phyloP scores from a whole-genome alignment of 2,797 vertebrate genomes.

The Anguilla megastoma region DNA sequence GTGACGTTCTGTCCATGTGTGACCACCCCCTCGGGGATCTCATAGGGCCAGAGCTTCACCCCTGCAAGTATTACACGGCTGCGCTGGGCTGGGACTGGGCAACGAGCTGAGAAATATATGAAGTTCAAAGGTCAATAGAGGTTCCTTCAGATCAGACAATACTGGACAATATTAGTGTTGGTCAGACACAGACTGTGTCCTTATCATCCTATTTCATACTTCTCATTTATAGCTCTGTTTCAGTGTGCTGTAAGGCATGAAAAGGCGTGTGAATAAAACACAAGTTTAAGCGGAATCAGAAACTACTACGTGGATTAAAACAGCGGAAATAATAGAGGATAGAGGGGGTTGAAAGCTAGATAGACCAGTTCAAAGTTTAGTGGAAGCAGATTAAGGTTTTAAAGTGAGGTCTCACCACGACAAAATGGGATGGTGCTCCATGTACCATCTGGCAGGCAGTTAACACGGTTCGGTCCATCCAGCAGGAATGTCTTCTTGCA shows the following conservation, averaged over 20 bases:
- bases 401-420: slow-evolving; percentile 64
- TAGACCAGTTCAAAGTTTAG: background rate
- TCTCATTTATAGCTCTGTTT: background rate
- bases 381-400: background rate
- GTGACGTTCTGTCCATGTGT: slow-evolving; percentile 74
- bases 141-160: background rate
- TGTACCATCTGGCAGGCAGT: slow-evolving; percentile 72
- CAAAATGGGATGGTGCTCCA: slow-evolving; percentile 76
- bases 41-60: slow-evolving; percentile 77
- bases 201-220: background rate
- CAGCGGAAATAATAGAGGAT: background rate
- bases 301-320: background rate
- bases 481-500: slow-evolving; percentile 78
- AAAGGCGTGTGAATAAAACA: background rate
- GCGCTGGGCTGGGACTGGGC: slow-evolving; percentile 72
- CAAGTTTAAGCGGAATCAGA: background rate
- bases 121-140: slow-evolving; percentile 9
- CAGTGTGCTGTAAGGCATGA: background rate
- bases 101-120: slow-evolving; percentile 65
- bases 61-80: slow-evolving; percentile 75
- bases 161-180: background rate
- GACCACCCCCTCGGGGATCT: slow-evolving; percentile 73
- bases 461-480: slow-evolving; percentile 77
- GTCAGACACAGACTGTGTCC: background rate
- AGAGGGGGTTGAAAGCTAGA: background rate